A percentile compares a stretch with the other conserved stretches of the same genome.
Evolutionary conservation across 2,888 invertebrate species (phyloP).

Genomic region (Calameuta idolon): DNA sequence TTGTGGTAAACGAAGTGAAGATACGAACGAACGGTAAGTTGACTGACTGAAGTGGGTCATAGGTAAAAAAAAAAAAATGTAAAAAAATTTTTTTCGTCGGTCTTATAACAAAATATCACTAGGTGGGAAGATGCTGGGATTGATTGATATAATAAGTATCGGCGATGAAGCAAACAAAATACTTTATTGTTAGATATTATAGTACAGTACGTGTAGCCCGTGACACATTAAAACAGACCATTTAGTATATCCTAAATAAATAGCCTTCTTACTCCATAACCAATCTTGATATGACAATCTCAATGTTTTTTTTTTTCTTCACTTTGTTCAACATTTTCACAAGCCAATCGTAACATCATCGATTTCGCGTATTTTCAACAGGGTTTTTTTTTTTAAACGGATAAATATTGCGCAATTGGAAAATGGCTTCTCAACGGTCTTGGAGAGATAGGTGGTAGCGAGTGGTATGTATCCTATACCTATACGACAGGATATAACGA

Average conservation of each 20-base stretch:
- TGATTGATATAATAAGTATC: background rate
- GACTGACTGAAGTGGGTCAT: background rate
- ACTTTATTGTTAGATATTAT: conserved; percentile 67
- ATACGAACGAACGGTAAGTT: conserved; percentile 6
- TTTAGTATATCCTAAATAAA: conserved; percentile 66
- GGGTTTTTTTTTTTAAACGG: conserved; percentile 24
- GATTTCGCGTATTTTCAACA: conserved; percentile 54
- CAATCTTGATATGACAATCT: conserved; percentile 66
- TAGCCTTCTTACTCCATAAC: conserved; percentile 64
- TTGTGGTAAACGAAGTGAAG: background rate
- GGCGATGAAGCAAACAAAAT: conserved; percentile 65
- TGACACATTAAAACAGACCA: conserved; percentile 67
- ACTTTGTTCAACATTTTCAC: conserved; percentile 43
- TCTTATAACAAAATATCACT: background rate
- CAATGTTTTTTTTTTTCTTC: conserved; percentile 47
- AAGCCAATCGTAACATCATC: conserved; percentile 57
- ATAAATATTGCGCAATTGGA: background rate
- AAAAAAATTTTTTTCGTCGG: background rate
- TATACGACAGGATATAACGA: background rate
- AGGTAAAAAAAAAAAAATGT: background rate
- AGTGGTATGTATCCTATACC: background rate
- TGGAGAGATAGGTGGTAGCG: background rate
- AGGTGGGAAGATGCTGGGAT: background rate
- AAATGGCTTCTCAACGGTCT: background rate
- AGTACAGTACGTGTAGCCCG: conserved; percentile 67